These are phyloP conservation scores for Drosophila azteca DNA, from an alignment of 1,140 invertebrate genomes.

Conservation along the genomic window DNA sequence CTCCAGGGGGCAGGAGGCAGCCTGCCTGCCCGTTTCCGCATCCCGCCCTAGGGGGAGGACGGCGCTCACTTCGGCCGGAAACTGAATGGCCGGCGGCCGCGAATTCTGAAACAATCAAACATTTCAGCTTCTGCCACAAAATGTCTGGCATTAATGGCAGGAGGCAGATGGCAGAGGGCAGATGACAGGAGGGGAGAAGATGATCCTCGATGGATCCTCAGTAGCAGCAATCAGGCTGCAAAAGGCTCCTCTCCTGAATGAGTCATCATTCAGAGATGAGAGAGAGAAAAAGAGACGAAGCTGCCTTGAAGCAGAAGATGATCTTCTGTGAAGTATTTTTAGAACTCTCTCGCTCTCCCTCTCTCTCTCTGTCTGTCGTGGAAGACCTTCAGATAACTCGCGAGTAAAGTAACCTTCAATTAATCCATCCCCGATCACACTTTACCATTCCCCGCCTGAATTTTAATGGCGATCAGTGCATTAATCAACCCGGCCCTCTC, in stretches of 20 bases:
- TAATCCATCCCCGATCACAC: constrained; percentile 29
- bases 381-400: not conserved
- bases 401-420: not conserved
- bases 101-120: constrained; percentile 55
- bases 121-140: constrained; percentile 38
- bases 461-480: constrained; percentile 29
- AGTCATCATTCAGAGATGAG: constrained; percentile 18
- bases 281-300: too few relatives aligned
- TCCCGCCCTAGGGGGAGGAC: constrained; percentile 50
- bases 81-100: constrained; percentile 71
- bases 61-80: constrained; percentile 74
- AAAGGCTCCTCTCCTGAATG: constrained; percentile 9
- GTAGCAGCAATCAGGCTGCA: not conserved
- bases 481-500: constrained; percentile 28
- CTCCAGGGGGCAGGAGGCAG: not conserved
- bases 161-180: too few relatives aligned
- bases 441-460: not conserved
- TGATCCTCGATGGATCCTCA: constrained; percentile 21
- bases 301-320: not conserved
- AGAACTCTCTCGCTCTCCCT: too few relatives aligned
- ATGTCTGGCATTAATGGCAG: constrained; percentile 43
- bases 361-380: too few relatives aligned
- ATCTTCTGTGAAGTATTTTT: not conserved
- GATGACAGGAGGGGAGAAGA: not conserved
- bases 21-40: constrained; percentile 36